Conservation (phyloP, 1,140 invertebrate species). For the Drosophila persimilis region DNA sequence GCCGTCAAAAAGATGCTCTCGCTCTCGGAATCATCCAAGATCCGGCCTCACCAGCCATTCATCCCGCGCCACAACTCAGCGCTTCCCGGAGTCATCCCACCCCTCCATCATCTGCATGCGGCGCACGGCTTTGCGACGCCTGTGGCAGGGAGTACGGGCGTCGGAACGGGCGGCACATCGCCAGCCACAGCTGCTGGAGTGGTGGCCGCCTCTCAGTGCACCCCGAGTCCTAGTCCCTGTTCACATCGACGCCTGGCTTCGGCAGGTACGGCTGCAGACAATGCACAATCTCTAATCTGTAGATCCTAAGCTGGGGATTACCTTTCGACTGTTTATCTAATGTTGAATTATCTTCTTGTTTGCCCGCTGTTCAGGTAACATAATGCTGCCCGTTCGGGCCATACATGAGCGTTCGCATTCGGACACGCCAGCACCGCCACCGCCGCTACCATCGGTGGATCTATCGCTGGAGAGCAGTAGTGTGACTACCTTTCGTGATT, state of each 20-base stretch:
- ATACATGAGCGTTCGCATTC: constrained; percentile 95
- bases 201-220: constrained; percentile 57
- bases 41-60: constrained; percentile 91
- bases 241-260: constrained; percentile 88
- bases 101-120: constrained; percentile 71
- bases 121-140: constrained; percentile 62
- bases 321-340: not conserved
- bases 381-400: constrained; percentile 82
- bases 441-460: constrained; percentile 92
- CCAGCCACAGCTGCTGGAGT: constrained; percentile 15
- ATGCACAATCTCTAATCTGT: not conserved
- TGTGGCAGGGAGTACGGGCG: constrained; percentile 3
- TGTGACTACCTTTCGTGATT: constrained; percentile 95
- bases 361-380: constrained; percentile 49
- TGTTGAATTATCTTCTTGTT: not conserved
- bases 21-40: constrained; percentile 93
- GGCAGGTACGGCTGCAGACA: constrained; percentile 53
- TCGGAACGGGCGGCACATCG: constrained; percentile 20
- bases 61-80: constrained; percentile 55
- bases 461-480: constrained; percentile 97
- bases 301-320: too few species aligned
- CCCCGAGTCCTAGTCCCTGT: constrained; percentile 84
- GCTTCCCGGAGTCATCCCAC: constrained; percentile 53
- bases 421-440: constrained; percentile 91
- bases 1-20: constrained; percentile 96